Evolutionary conservation across 2,113 vertebrate genomes (phyloP), one percentile per base, ranked within the genome.

Genomic region (Centropristis striata): DNA sequence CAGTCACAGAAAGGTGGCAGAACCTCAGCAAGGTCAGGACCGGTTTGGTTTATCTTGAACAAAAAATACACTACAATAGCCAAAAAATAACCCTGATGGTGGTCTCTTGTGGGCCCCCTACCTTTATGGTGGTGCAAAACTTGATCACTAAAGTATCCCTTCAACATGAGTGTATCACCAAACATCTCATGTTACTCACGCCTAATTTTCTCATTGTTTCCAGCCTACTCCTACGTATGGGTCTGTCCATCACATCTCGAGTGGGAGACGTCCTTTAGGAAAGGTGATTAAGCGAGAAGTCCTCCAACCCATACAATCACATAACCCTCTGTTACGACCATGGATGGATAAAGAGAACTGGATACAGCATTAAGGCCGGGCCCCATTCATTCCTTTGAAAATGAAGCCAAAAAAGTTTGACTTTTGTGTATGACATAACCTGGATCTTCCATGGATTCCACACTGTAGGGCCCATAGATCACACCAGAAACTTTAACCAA

Each of bases 1-100:
- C 94, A 27, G 79, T 81, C 21, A 41, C 86, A 11, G 94, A 94
- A 28, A 90, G 92, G 72, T 90, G 92, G 88, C 89, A 88, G 46
- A 81, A 82, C 44, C 8, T 86, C 7, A 88, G 57, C 87, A 87
- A 93, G 90, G 93, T 93, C 18, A 81, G 66, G 50, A n/a, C 23
- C 11, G 53, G 2, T 37, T 46, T 55, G n/a, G n/a, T 51, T 27
- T 4, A 18, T 53, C 5, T 28, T 55, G 5, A 59, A 21, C 1
- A 16, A 6, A 16, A 27, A 39, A 36, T 27, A 25, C 36, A 11
- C 8, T 25, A 9, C 27, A 58, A 11, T 46, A 1, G 25, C n/a
- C 2, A 27, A 18, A 28, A 32, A 28, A 10, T 32, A 57, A 53
- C 9, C 10, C 18, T n/a, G 18, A 49, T 13, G n/a, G 4, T 42